Percentiles rank a stretch among this genome's conserved stretches.
phyloP scores from a whole-genome alignment of 2,113 vertebrate species.

The Callopanchax toddi region DNA sequence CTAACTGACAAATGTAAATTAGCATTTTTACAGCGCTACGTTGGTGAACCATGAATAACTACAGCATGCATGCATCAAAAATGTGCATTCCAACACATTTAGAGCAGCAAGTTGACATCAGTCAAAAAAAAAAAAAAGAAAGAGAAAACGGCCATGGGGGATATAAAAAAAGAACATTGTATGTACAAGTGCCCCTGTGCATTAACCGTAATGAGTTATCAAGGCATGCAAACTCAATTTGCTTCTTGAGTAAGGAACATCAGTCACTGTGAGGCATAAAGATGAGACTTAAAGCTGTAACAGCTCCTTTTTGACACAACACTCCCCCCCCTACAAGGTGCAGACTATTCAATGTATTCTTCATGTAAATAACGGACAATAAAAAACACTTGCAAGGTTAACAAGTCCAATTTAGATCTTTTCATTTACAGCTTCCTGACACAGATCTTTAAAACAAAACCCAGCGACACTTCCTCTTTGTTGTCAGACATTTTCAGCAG shows the following conservation, averaged over 20 bases:
- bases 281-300: slow-evolving; percentile 61
- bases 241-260: slow-evolving; percentile 70
- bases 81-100: slow-evolving; percentile 27
- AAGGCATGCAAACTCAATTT: slow-evolving; percentile 74
- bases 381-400: no score
- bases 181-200: slow-evolving; percentile 57
- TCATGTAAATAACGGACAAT: slow-evolving; percentile 36
- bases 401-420: no score
- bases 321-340: slow-evolving; percentile 8
- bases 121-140: neutral
- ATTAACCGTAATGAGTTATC: slow-evolving; percentile 70
- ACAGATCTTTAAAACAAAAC: slow-evolving; percentile 44
- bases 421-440: slow-evolving; percentile 24
- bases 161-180: slow-evolving; percentile 44
- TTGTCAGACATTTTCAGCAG: slow-evolving; percentile 24
- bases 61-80: no score
- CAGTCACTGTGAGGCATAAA: slow-evolving; percentile 65
- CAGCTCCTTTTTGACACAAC: slow-evolving; percentile 29
- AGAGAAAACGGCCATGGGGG: slow-evolving; percentile 7
- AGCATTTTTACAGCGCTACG: neutral
- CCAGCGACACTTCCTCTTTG: slow-evolving; percentile 33
- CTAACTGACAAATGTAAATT: neutral
- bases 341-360: neutral
- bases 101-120: slow-evolving; percentile 29
- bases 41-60: slow-evolving; percentile 17